Conservation (phyloP, 2,113 vertebrate species). For the Triplophysa tibetana region DNA sequence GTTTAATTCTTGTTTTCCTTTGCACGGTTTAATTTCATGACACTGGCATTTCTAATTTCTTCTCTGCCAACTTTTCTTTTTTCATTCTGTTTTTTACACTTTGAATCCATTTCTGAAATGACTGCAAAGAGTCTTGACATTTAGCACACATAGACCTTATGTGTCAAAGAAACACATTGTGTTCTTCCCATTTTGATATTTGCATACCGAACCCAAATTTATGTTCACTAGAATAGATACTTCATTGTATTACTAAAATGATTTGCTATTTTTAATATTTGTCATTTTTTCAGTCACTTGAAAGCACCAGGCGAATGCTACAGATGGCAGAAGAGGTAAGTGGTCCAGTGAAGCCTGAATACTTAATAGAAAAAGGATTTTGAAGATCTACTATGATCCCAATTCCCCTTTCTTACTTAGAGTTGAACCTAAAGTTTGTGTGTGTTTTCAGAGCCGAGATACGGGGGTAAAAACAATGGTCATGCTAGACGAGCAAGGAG, state of each 20-base stretch:
- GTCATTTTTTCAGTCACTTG: constrained; percentile 83
- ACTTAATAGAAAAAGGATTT: background rate
- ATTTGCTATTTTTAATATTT: constrained; percentile 15
- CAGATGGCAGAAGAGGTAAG: constrained; percentile 93
- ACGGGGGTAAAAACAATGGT: constrained; percentile 86
- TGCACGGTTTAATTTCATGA: background rate
- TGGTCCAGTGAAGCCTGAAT: background rate
- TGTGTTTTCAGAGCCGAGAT: constrained; percentile 79
- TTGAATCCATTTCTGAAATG: too few species aligned
- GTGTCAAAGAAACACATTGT: too few species aligned
- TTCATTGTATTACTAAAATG: too few species aligned
- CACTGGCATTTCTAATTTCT: background rate
- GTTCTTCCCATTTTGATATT: background rate
- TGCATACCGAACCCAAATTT: background rate
- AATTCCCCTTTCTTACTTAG: background rate
- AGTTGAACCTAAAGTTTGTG: background rate
- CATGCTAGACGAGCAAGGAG: constrained; percentile 93
- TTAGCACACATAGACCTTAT: too few species aligned
- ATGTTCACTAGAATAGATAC: background rate
- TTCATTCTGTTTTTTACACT: too few species aligned
- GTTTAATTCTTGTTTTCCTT: background rate
- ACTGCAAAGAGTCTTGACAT: too few species aligned
- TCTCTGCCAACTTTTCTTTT: too few species aligned
- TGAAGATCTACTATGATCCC: too few species aligned
- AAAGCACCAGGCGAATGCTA: constrained; percentile 95